These are phyloP conservation scores for Plagodis pulveraria DNA, from an alignment of 2,888 invertebrate species.

Conservation along the genomic window DNA sequence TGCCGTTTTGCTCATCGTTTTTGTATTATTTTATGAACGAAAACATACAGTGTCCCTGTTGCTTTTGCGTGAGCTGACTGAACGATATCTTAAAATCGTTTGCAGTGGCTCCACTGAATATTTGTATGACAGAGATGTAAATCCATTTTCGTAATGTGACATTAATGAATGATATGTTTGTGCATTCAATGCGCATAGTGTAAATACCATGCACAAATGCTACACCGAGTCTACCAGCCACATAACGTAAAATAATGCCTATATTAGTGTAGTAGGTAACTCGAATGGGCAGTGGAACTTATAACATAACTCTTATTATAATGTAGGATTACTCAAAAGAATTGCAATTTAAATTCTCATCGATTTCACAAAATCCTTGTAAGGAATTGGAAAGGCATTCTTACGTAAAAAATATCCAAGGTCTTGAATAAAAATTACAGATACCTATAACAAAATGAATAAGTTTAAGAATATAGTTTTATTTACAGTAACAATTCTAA, in stretches of 20 bases:
- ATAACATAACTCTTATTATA: slow-evolving; percentile 8
- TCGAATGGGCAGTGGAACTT: neutral
- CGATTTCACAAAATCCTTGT: slow-evolving; percentile 24
- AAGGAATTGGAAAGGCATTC: slow-evolving; percentile 19
- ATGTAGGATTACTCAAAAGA: slow-evolving; percentile 12
- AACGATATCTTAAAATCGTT: slow-evolving; percentile 47
- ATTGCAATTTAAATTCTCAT: slow-evolving; percentile 20
- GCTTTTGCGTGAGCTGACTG: slow-evolving; percentile 60
- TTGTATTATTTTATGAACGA: slow-evolving; percentile 56
- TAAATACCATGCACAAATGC: slow-evolving; percentile 39
- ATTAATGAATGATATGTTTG: slow-evolving; percentile 56
- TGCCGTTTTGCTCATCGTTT: slow-evolving; percentile 46
- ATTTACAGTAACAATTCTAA: too few relatives aligned
- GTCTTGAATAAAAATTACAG: slow-evolving; percentile 10
- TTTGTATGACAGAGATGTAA: slow-evolving; percentile 56
- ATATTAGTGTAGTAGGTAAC: neutral
- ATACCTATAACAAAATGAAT: neutral
- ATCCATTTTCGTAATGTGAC: slow-evolving; percentile 62
- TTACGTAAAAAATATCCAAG: slow-evolving; percentile 6
- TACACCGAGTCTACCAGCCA: slow-evolving; percentile 5
- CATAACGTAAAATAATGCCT: neutral
- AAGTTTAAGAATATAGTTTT: too few relatives aligned
- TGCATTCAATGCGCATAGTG: slow-evolving; percentile 48
- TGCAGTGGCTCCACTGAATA: slow-evolving; percentile 34
- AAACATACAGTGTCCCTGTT: slow-evolving; percentile 50